Conservation (phyloP, 2,797 vertebrate genomes). For the Vireo griseus region DNA sequence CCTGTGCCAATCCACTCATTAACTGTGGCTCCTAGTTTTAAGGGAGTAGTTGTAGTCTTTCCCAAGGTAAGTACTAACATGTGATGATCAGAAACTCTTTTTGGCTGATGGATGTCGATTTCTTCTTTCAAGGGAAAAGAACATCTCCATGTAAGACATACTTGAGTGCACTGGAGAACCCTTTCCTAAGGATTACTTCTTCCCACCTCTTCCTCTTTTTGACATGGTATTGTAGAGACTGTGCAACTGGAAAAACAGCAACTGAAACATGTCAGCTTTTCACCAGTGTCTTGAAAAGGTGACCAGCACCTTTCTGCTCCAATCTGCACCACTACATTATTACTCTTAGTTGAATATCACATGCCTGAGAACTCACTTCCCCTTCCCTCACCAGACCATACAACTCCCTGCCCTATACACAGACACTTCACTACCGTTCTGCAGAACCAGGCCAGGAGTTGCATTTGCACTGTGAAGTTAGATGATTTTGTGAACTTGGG, state of each 20-base stretch:
- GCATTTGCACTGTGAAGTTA: neutral
- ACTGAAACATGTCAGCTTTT: neutral
- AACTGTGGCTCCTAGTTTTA: neutral
- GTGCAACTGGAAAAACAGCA: neutral
- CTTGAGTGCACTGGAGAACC: neutral
- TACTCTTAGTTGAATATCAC: neutral
- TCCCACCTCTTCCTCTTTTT: neutral
- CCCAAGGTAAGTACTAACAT: no score
- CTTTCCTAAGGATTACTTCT: neutral
- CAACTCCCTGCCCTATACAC: neutral
- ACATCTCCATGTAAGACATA: neutral
- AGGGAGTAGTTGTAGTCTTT: neutral
- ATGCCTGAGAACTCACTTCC: fast-evolving
- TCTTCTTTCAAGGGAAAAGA: neutral
- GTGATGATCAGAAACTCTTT: neutral
- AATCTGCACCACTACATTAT: fast-evolving
- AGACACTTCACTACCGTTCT: neutral
- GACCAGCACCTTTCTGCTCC: neutral
- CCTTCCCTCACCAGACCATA: neutral
- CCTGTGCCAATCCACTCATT: neutral
- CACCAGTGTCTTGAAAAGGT: neutral
- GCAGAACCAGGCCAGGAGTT: neutral
- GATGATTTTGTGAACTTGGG: neutral
- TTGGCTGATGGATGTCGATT: neutral
- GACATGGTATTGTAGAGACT: neutral